These are phyloP conservation scores for Channallabes apus DNA, from an alignment of 2,797 vertebrate species.

Conservation along the genomic window DNA sequence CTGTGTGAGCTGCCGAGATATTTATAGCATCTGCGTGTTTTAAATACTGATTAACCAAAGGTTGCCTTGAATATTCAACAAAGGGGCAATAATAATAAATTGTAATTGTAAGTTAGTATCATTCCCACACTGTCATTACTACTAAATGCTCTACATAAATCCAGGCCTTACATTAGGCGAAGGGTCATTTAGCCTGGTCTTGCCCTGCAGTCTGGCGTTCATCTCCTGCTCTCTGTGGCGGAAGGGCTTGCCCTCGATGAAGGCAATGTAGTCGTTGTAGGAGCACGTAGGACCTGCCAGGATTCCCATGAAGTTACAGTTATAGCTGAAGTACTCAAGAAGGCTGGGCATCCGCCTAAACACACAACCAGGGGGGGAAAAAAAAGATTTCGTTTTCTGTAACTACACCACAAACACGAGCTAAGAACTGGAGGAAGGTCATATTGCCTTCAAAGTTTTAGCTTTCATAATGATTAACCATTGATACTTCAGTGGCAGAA, in stretches of 20 bases:
- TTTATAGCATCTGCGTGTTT: not conserved
- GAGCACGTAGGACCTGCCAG: conserved; percentile 91
- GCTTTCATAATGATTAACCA: not conserved
- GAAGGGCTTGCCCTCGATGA: conserved; percentile 89
- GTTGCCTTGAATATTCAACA: conserved; percentile 17
- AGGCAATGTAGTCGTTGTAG: conserved; percentile 94
- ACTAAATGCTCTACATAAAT: conserved; percentile 11
- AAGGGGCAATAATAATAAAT: not conserved
- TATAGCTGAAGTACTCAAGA: conserved; percentile 93
- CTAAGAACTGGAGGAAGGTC: not conserved
- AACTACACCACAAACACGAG: not conserved
- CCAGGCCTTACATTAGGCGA: conserved; percentile 82
- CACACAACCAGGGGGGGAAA: conserved; percentile 19
- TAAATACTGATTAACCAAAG: conserved; percentile 18
- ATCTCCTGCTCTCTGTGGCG: conserved; percentile 72
- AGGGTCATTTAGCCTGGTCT: conserved; percentile 77
- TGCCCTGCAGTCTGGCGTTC: conserved; percentile 74
- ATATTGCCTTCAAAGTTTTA: not conserved
- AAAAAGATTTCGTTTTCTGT: not conserved
- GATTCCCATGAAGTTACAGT: conserved; percentile 96
- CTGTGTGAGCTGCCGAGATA: not conserved
- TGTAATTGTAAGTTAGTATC: not conserved
- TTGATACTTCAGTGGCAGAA: not conserved
- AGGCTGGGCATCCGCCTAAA: conserved; percentile 91
- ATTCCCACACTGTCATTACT: not conserved